Conservation (phyloP, 2,888 invertebrate species). For the Calameuta idolon region DNA sequence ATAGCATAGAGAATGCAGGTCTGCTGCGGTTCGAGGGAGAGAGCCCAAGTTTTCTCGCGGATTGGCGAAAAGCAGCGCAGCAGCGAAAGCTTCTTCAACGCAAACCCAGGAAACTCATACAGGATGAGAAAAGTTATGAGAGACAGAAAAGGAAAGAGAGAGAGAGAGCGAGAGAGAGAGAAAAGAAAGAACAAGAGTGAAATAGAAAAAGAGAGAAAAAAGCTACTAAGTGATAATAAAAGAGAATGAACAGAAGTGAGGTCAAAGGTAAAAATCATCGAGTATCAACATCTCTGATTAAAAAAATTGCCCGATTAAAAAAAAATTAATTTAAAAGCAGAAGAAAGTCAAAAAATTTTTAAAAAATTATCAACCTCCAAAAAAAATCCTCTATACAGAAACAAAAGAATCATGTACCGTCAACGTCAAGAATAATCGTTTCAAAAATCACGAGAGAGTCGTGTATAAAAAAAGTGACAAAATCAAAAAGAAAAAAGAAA, state of each 20-base stretch:
- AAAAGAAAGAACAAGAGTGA: slow-evolving; percentile 19
- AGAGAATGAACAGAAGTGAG: slow-evolving; percentile 15
- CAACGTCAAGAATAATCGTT: too few relatives aligned
- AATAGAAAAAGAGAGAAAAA: slow-evolving; percentile 14
- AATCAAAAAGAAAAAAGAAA: slow-evolving; percentile 44
- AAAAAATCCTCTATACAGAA: too few relatives aligned
- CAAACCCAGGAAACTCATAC: slow-evolving; percentile 60
- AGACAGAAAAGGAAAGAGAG: slow-evolving; percentile 23
- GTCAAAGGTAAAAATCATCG: background rate
- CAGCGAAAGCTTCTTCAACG: slow-evolving; percentile 63
- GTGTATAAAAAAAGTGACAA: slow-evolving; percentile 16
- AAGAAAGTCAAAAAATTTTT: too few relatives aligned
- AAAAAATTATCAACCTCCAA: too few relatives aligned
- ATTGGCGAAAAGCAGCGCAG: slow-evolving; percentile 66
- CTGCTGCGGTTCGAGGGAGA: slow-evolving; percentile 27
- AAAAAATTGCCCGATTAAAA: too few relatives aligned
- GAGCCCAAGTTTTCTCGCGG: slow-evolving; percentile 52
- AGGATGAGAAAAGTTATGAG: slow-evolving; percentile 31
- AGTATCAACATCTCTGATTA: too few relatives aligned
- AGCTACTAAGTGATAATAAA: background rate
- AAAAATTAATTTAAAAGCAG: too few relatives aligned
- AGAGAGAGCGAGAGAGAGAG: slow-evolving; percentile 15
- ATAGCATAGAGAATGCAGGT: slow-evolving; percentile 38
- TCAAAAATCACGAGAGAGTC: slow-evolving; percentile 3
- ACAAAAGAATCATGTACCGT: too few relatives aligned